Base-by-base conservation (phyloP, 2,888 invertebrate genomes). In the Troides oblongomaculatus region DNA sequence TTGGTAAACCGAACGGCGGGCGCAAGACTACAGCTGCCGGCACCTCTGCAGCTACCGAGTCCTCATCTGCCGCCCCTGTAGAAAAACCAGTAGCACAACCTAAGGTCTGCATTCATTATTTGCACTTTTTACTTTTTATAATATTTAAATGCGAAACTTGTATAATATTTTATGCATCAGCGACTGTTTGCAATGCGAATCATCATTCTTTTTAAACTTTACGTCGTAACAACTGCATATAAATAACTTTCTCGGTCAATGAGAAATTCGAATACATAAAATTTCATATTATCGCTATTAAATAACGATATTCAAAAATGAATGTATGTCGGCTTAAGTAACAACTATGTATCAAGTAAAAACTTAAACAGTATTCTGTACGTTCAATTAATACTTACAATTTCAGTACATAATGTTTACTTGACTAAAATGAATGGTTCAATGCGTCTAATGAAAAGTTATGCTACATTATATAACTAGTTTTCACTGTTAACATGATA, bases 21-120 rank as follows among this genome's bases (percentile, higher is more conserved):
- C 85, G 85, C 75, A 87, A 85, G 12, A 84, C 90, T 4, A 85
- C 88, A 8, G 89, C 93, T 61, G 81, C 88, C 17, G 85, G 89
- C 73, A 84, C 84, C 18, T 39, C 86, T 14, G 84, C 89, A 74
- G 86, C 84, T 59, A 80, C 78, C n/a, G 69, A 77, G 2, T 72
- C 82, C 53, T 76, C 84, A 36, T 78, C 83, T 23, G 69, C 81
- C 7, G 72, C 81, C 7, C 74, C 82, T 30, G 78, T 74, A 39
- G 90, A 91, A 59, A 89, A 90, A 76, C 79, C 90, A 30, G 76
- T 77, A 53, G 76, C 85, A 46, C 85, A 84, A 74, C 79, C 88
- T 71, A 90, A 92, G 91, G 90, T 90, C 74, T 72, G 83, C 76
- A 81, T 76, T 64, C 53, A 73, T 62, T 69, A 67, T 23, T 39